Base-by-base conservation (phyloP, 2,888 invertebrate species). In the Cataglyphis albicans region DNA sequence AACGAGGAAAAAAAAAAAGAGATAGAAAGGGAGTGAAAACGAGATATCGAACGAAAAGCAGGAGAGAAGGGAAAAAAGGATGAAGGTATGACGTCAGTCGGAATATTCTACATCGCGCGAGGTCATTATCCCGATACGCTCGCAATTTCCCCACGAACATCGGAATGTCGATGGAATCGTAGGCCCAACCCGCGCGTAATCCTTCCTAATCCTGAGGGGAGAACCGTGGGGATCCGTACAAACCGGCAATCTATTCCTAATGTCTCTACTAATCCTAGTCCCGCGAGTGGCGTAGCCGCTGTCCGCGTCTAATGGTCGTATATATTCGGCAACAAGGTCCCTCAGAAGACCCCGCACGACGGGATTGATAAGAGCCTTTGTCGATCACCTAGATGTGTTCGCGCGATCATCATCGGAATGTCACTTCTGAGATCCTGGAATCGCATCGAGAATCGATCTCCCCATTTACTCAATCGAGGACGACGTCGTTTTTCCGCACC, bases 231-330 rank as follows among this genome's bases (percentile, higher is more conserved):
- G 70, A 80, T 78, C 68, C 70, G 70, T 80, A 44, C 78, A 80
- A 80, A 80, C 70, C 59, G 78, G 70, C 78, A 80, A 80, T 80
- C 78, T 80, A 80, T 80, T 80, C 70, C 70, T 80, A 80, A 80
- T 80, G 78, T 78, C 78, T 57, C 41, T 70, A 70, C 59, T 80
- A 80, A 80, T 80, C 78, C 4, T 18, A 32, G 21, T 78, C 25
- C 21, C 70, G 59, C 59, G 59, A 70, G 35, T 44, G 29, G 35
- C 44, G 76, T 65, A 44, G 32, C 35, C 32, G 32, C 70, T 59
- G 35, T 68, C 68, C 70, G 44, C 35, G 44, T 70, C 44, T 80
- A 80, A 80, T 80, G 70, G 59, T 57, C 52, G 75, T 76, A 65
- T 65, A 55, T 76, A 76, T 52, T 65, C 59, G 29, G 32, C 78